Base-by-base conservation (phyloP, 2,797 vertebrate genomes). In the Rhynchonycteris naso region DNA sequence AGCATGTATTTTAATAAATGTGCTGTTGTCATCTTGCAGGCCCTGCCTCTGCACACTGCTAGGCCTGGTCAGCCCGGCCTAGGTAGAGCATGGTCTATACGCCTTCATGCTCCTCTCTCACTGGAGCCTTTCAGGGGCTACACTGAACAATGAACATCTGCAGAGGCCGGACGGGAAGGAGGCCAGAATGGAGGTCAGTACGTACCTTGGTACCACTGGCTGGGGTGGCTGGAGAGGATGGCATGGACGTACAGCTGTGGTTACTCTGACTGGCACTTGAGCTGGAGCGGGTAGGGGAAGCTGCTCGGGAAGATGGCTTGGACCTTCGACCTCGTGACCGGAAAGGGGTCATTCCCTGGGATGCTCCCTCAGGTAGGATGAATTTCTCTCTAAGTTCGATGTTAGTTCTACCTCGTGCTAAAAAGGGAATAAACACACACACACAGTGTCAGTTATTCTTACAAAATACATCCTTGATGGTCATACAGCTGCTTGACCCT, bases 261-360 rank as follows among this genome's bases (percentile, higher is more conserved):
- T 99, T 99, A 94, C 99, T 99, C 98, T 99, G 99, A 96, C 99
- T 99, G 94, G 99, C 99, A 0, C 99, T 99, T 69, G 99, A 99
- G 22, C 99, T 99, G 84, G 99, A 99, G 4, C 99, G 99, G 0
- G 99, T 99, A 0, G 99, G 99, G 4, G 99, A 99, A 47, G 99
- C 99, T 0, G 99, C 99, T 28, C 99, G 98, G 68, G 99, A 99
- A 14, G 99, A 99, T 0, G 99, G 99, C 47, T 99, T 99, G 54
- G 99, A 99, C 33, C 99, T 98, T 4, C 99, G 98, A 66, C 99
- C 99, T 59, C 99, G 98, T 0, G 99, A 99, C 0, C 99, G 98
- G 99, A 99, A 99, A 0, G 99, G 99, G 0, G 99, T 99, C 98
- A 99, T 99, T 21, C 99, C 99, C 98, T 99, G 99, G 12, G 99